Evolutionary conservation across 2,797 vertebrate species (phyloP), one percentile per base, ranked within the genome.

Genomic region (Prionace glauca): DNA sequence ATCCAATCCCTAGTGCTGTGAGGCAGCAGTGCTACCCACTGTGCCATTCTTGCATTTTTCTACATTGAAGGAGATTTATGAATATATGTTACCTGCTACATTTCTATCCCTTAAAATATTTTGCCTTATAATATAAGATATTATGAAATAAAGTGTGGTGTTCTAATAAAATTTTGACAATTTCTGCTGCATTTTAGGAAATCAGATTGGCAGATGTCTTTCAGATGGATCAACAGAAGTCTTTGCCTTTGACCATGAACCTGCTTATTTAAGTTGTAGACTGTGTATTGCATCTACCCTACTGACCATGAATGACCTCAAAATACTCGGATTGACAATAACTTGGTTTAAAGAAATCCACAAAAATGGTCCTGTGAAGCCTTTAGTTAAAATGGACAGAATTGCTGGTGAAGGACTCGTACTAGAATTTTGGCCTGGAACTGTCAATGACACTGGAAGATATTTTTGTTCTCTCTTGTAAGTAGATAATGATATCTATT

Each of bases 401-500:
- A 96, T 97, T 72, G 22, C 95, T 96, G 81, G 96, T 50, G 95
- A 60, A 3, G 96, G 45, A 81, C 96, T 96, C 90, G 71, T 92
- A 95, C 95, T 98, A 96, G 97, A 97, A 86, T 98, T 98, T 96
- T 98, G 98, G 98, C 98, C 98, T 74, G 88, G 96, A 93, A 96
- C 97, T 84, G 62, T 97, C 95, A 45, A 94, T 84, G 98, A 98
- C 50, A 96, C 96, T 90, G 98, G 97, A 84, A 96, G 69, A 91
- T 98, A 98, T 95, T 91, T 24, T 93, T 96, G 96, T 95, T 95
- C 65, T 94, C 29, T 96, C 81, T 97, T 97, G 98, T 98, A 95
- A 96, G 97, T 97, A 32, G 65, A 41, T 92, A 36, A 67, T 1
- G 56, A 20, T 69, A 41, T 41, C 24, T 41, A 92, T 22, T 16